Evolutionary conservation across 1,140 invertebrate genomes (phyloP).

Genomic region (Mycetomoellerius zeteki): DNA sequence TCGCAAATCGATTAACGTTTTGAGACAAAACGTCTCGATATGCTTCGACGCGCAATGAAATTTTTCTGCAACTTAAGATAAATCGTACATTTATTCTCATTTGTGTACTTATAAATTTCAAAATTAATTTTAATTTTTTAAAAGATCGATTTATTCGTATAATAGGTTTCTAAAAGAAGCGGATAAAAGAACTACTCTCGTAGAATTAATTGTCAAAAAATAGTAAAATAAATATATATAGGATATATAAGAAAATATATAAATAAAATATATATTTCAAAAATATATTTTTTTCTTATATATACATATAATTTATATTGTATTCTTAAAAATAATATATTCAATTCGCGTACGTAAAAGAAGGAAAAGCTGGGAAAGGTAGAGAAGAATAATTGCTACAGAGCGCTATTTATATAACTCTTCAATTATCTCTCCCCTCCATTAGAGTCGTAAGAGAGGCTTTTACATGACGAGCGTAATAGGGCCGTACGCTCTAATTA

Average conservation of each 20-base stretch:
- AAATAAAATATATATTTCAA: no score
- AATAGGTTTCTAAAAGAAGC: not conserved
- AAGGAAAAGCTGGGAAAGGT: not conserved
- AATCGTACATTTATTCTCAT: not conserved
- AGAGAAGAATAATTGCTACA: conserved; percentile 12
- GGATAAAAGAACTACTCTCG: no score
- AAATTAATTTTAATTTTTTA: conserved; percentile 6
- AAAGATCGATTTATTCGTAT: not conserved
- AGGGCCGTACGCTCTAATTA: conserved; percentile 55
- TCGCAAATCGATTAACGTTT: not conserved
- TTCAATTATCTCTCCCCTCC: conserved; percentile 44
- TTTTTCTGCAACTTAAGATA: not conserved
- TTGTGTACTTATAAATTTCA: not conserved
- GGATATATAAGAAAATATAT: no score
- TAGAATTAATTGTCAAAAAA: no score
- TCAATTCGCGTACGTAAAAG: not conserved
- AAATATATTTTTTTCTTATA: no score
- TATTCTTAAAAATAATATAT: no score
- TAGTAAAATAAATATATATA: no score
- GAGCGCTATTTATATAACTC: conserved; percentile 45
- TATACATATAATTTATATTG: no score
- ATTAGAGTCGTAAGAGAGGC: conserved; percentile 40
- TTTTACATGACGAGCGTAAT: conserved; percentile 54
- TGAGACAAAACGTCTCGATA: not conserved
- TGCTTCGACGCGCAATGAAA: not conserved